Base-by-base conservation (phyloP, 2,888 invertebrate species). In the Chaetogeoica ovagalla region DNA sequence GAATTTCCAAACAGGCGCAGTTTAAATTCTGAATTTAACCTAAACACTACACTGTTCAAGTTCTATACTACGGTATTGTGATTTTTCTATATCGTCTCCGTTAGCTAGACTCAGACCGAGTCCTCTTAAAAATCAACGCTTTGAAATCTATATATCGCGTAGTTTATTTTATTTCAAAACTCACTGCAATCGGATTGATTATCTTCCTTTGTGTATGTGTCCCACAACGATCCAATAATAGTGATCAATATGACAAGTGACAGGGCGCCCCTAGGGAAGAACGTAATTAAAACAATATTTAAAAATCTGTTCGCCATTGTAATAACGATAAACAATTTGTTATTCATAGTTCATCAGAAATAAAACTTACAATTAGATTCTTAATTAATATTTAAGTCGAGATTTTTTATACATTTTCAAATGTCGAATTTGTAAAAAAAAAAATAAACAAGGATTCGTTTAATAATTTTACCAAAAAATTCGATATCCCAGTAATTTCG, bases 401-500 rank as follows among this genome's bases (percentile, higher is more conserved):
- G 30, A 30, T 30, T 30, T 30, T 30, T 30, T 30, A 1, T 43
- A 7, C 7, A 43, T 48, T 48, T 48, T 48, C 3, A 48, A 48
- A 15, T 13, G 15, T 13, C 48, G 11, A 48, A 13, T 13, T 48
- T 48, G 11, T 48, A 48, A 48, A 13, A 11, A 11, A 48, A 13
- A 19, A 55, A 11, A 19, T n/a, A 39, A n/a, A 68, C 15, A 52
- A 8, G 21, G 23, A 9, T 2, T 17, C 19, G 17, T 30, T 17
- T 39, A 60, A 72, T 72, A 21, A 21, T 19, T n/a, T 76, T 68
- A 76, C 75, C 75, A 76, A 76, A 76, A 76, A 57, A 76, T 76
- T 59, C 48, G 57, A 68, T 76, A 76, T 59, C 75, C 75, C 8
- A 76, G n/a, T 48, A 59, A 68, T 30, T 76, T 76, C 6, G 75